Conservation (phyloP, 2,797 vertebrate species). For the Crotalus adamanteus region DNA sequence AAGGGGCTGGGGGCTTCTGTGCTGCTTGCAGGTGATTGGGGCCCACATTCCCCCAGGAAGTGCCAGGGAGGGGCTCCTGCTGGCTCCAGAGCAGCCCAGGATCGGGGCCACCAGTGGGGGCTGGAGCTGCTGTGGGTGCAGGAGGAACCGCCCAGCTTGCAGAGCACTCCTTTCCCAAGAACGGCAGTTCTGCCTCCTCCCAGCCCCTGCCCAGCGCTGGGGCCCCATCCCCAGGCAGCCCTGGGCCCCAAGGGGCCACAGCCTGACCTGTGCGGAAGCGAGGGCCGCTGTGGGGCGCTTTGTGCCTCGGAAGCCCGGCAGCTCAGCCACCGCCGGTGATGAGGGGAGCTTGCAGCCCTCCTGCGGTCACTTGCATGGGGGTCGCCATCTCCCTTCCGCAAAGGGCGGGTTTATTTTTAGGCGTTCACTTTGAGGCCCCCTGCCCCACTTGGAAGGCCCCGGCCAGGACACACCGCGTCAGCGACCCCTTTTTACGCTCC, state of each 20-base stretch:
- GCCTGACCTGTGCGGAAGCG: neutral
- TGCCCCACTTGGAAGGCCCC: too few species aligned
- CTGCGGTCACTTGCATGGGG: neutral
- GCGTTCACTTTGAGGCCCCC: neutral
- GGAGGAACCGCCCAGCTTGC: neutral
- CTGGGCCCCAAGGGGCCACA: neutral
- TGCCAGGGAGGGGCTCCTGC: slow-evolving; percentile 54
- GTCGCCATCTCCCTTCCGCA: neutral
- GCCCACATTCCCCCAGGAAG: slow-evolving; percentile 65
- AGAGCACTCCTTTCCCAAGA: neutral
- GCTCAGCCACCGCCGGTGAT: neutral
- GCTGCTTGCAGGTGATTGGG: slow-evolving; percentile 46
- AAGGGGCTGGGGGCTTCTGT: neutral
- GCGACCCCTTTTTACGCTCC: too few species aligned
- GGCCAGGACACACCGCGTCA: too few species aligned
- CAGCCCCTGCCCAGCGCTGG: neutral
- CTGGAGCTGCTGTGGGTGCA: neutral
- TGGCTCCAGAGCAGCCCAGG: slow-evolving; percentile 21
- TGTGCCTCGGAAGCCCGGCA: neutral
- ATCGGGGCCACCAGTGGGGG: neutral
- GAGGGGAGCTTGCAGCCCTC: neutral
- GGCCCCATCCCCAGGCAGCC: neutral
- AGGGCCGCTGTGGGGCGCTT: neutral
- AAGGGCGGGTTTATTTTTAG: neutral
- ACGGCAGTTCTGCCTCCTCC: neutral